Conservation (phyloP, 2,797 vertebrate species). For the Chaetophractus vellerosus region DNA sequence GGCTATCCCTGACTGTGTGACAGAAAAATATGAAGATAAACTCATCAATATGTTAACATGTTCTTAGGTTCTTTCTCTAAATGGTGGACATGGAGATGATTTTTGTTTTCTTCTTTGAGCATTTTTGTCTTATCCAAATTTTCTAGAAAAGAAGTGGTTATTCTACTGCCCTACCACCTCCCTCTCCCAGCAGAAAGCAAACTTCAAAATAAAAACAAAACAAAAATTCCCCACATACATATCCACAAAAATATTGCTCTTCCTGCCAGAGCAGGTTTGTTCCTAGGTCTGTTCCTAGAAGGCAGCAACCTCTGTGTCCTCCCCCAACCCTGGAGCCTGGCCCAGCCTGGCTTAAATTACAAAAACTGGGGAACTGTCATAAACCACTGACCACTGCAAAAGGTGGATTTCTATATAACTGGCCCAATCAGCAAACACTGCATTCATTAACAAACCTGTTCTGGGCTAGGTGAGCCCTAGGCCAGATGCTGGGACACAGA, state of each 20-base stretch:
- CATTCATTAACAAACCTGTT: background rate
- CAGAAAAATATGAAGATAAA: conserved; percentile 53
- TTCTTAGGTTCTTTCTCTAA: conserved; percentile 58
- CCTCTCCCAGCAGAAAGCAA: background rate
- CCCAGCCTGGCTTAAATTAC: background rate
- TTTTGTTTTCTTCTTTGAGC: conserved; percentile 32
- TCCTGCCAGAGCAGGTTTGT: background rate
- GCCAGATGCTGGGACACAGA: background rate
- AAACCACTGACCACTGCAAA: background rate
- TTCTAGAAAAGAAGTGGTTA: background rate
- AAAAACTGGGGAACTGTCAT: background rate
- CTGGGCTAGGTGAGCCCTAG: background rate
- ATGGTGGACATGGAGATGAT: background rate
- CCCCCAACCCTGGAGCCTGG: too few relatives aligned
- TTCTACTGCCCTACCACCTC: background rate
- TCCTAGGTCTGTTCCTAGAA: background rate
- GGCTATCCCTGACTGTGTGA: background rate
- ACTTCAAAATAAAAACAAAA: background rate
- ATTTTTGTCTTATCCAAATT: conserved; percentile 36
- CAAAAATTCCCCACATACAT: background rate
- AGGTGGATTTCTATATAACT: background rate
- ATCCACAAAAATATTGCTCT: background rate
- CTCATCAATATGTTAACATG: conserved; percentile 27
- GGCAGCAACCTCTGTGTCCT: background rate
- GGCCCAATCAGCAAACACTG: background rate